These are phyloP conservation scores for Zaprionus inermis DNA, from an alignment of 1,140 invertebrate genomes.

Conservation along the genomic window DNA sequence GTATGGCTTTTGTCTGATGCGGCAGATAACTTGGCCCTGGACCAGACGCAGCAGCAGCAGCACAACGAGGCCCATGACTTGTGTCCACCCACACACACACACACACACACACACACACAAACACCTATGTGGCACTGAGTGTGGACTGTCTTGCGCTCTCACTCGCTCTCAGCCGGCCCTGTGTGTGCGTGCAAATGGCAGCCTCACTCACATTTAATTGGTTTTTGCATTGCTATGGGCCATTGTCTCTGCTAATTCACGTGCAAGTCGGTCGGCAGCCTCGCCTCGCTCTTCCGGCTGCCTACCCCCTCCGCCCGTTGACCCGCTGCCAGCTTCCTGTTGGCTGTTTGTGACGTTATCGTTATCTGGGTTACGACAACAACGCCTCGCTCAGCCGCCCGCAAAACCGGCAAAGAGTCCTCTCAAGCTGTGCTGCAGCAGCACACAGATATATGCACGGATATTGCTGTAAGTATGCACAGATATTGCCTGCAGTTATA, in stretches of 20 bases:
- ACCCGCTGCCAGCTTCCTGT: constrained; percentile 5
- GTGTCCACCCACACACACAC: background rate
- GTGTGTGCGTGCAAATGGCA: constrained; percentile 16
- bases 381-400: constrained; percentile 17
- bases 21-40: constrained; percentile 27
- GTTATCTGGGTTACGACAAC: constrained; percentile 39
- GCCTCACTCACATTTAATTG: constrained; percentile 40
- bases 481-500: background rate
- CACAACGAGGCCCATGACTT: background rate
- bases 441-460: background rate
- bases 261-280: constrained; percentile 16
- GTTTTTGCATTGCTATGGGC: constrained; percentile 37
- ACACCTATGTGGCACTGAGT: constrained; percentile 8
- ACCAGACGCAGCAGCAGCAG: background rate
- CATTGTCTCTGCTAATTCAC: constrained; percentile 41
- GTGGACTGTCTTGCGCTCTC: background rate
- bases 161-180: background rate
- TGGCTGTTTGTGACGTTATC: constrained; percentile 45
- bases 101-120: constrained; percentile 17
- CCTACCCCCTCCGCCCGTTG: background rate
- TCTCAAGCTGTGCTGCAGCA: constrained; percentile 9
- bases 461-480: background rate
- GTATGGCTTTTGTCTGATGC: constrained; percentile 41
- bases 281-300: too few species aligned
- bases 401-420: background rate